Percentiles rank a stretch among this genome's conserved stretches.
Conservation (phyloP, 2,113 vertebrate species). For the Origma solitaria region DNA sequence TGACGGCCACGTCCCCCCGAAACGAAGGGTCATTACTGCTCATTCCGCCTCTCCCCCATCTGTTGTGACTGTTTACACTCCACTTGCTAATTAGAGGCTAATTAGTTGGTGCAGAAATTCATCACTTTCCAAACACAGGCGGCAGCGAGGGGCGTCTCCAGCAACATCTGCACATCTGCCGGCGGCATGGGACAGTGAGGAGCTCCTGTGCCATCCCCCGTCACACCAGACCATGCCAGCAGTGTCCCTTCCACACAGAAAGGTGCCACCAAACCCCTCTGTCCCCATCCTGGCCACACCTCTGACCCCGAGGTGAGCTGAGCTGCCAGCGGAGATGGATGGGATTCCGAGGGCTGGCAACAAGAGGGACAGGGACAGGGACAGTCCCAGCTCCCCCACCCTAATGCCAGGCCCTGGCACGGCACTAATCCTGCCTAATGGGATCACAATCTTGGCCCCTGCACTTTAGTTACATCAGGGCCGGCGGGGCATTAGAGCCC, state of each 20-base stretch:
- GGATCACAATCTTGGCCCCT: conserved; percentile 51
- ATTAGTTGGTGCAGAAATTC: conserved; percentile 85
- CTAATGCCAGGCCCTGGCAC: not conserved
- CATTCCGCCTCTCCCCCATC: conserved; percentile 82
- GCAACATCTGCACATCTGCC: conserved; percentile 70
- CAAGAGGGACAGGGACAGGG: not conserved
- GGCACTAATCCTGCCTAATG: conserved; percentile 66
- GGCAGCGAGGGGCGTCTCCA: not conserved
- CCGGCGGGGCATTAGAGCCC: not conserved
- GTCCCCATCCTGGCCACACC: not conserved
- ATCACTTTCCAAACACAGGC: conserved; percentile 76
- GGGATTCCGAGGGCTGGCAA: not conserved
- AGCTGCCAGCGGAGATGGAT: rapidly evolving
- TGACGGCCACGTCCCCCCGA: not conserved
- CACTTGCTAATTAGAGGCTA: conserved; percentile 88
- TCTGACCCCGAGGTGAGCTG: rapidly evolving
- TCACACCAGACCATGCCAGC: not conserved
- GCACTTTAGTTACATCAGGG: conserved; percentile 61
- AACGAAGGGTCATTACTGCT: conserved; percentile 79
- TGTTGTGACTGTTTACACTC: conserved; percentile 89
- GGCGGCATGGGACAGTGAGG: not conserved
- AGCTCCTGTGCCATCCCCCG: not conserved
- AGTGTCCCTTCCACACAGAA: rapidly evolving
- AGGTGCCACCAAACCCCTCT: not conserved
- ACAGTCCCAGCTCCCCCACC: not conserved